Evolutionary conservation across 2,797 vertebrate species (phyloP).

Genomic region (Xerus rutilus): DNA sequence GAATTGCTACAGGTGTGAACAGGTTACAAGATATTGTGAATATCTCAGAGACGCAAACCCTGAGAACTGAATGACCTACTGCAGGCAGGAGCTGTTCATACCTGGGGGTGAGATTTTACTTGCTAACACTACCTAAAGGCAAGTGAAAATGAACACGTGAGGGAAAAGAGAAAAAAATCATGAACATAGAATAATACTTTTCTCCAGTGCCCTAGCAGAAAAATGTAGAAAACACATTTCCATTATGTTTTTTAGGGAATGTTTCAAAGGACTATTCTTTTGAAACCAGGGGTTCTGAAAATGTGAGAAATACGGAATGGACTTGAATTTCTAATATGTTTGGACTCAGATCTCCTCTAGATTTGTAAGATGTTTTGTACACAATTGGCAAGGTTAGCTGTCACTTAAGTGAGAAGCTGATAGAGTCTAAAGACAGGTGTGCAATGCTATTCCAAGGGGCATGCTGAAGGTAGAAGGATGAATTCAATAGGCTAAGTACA

Average conservation of each 20-base stretch:
- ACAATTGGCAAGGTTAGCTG: background rate
- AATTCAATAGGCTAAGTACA: background rate
- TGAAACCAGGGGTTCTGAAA: background rate
- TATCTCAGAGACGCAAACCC: background rate
- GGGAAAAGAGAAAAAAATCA: background rate
- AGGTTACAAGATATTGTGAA: background rate
- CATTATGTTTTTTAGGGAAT: background rate
- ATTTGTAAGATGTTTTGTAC: background rate
- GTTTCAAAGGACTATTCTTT: background rate
- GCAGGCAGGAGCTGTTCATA: background rate
- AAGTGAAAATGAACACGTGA: background rate
- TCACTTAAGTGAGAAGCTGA: background rate
- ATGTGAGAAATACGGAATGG: background rate
- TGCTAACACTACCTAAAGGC: background rate
- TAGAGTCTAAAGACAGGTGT: background rate
- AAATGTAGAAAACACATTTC: background rate
- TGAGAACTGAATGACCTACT: accelerated
- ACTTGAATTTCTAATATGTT: background rate
- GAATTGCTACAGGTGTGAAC: background rate
- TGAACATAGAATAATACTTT: background rate
- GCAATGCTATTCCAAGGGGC: background rate
- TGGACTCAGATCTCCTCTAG: background rate
- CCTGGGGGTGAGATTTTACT: background rate
- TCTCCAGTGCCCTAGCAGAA: background rate
- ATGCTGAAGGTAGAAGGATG: background rate